Percentiles rank a stretch among this genome's conserved stretches.
phyloP scores from a whole-genome alignment of 2,888 invertebrate genomes.

The Drosophila meridiana region DNA sequence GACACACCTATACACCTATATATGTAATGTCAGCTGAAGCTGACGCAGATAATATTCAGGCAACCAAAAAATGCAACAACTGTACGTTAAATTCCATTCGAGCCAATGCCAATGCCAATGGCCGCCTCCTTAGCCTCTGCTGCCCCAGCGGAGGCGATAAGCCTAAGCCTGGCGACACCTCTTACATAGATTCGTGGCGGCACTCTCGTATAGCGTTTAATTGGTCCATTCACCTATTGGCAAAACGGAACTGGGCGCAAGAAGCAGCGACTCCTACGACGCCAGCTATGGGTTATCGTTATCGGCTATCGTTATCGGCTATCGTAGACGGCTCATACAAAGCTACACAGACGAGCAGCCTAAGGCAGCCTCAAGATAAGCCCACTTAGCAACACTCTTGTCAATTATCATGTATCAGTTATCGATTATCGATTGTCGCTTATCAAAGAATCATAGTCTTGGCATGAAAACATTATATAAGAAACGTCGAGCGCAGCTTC shows the following conservation, averaged over 20 bases:
- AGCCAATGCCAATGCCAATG: conserved; percentile 30
- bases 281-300: not conserved
- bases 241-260: conserved; percentile 38
- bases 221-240: conserved; percentile 64
- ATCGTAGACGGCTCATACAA: not conserved
- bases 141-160: conserved; percentile 31
- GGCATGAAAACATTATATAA: not conserved
- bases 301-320: not conserved
- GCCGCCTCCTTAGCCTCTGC: conserved; percentile 25
- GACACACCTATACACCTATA: not conserved
- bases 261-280: not conserved
- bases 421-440: not conserved
- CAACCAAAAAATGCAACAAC: conserved; percentile 25
- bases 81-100: conserved; percentile 22
- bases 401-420: not conserved
- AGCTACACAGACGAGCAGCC: not conserved
- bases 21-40: not conserved
- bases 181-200: not conserved
- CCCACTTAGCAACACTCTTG: not conserved
- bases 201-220: conserved; percentile 18
- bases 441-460: not conserved
- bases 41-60: not conserved
- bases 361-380: not conserved
- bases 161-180: conserved; percentile 14
- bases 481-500: not conserved